Base-by-base conservation (phyloP, 2,797 vertebrate genomes). In the Tamandua tetradactyla region DNA sequence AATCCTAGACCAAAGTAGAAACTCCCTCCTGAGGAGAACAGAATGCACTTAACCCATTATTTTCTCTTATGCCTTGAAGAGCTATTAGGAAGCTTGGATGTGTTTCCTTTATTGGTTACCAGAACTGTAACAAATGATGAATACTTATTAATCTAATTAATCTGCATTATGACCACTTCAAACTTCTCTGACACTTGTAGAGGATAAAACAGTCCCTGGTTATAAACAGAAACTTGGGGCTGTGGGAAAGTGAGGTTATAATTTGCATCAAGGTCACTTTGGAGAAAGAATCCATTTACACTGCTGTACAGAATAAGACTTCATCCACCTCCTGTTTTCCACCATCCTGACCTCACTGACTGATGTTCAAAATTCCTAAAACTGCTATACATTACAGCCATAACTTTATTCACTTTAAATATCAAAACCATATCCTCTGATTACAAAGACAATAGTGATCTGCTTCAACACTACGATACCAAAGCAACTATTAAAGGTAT, bases 21-120 rank as follows among this genome's bases (percentile, higher is more conserved):
- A 97, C 83, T 96, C 87, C 25, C 32, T 97, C 57, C 75, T 93
- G 42, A 61, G 71, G 87, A 32, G 0, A 98, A 96, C 59, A 92
- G 96, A 97, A 97, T 89, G 85, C 81, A 94, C 95, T 97, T 96
- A 96, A 96, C 89, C 91, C 1, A 96, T 92, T 96, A 95, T 96
- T 92, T 91, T 97, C 95, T 97, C 96, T 89, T 91, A 91, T 97
- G 85, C 90, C 94, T 92, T 95, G 93, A 87, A 74, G 88, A 97
- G 79, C 4, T 0, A 84, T 13, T 76, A 61, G 57, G 80, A 90
- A 92, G 42, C 1, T 1, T 86, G 14, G 35, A 25, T 61, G 4
- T 49, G 42, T 76, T 94, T 79, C 64, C 92, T 59, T 25, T 37
- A 25, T 6, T 61, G 37, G 47, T 68, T 71, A 82, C 47, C 44